These are phyloP conservation scores for Atrichornis clamosus DNA, from an alignment of 2,113 vertebrate genomes.

Conservation along the genomic window DNA sequence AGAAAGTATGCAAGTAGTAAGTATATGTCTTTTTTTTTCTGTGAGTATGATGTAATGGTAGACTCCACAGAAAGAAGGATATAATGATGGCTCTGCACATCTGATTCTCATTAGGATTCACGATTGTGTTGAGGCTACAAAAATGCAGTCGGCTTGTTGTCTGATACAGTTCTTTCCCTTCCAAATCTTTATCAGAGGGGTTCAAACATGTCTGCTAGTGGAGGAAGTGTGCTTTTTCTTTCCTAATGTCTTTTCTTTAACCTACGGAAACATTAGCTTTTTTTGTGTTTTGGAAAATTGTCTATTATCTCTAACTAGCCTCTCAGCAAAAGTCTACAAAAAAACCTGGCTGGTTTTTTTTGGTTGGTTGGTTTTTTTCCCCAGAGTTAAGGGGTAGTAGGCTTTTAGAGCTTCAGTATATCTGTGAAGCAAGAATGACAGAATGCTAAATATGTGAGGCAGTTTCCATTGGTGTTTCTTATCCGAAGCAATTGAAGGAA, in stretches of 20 bases:
- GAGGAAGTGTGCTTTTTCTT: neutral
- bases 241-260: neutral
- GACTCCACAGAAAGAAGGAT: neutral
- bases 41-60: conserved; percentile 2
- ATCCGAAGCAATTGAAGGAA: neutral
- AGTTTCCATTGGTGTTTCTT: neutral
- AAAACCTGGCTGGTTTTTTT: neutral
- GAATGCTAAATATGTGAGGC: neutral
- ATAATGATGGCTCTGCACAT: conserved; percentile 39
- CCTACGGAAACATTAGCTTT: accelerated
- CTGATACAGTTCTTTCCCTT: neutral
- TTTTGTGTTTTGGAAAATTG: neutral
- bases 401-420: neutral
- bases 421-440: neutral
- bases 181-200: neutral
- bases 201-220: neutral
- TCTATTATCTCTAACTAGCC: neutral
- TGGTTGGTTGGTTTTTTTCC: neutral
- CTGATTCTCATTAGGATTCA: conserved; percentile 34
- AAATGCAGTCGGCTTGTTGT: neutral
- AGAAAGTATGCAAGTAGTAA: neutral
- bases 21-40: neutral
- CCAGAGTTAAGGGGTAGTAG: neutral
- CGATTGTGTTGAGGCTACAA: conserved; percentile 21
- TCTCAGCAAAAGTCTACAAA: neutral